Evolutionary conservation across 30 jellyfish, hydroid and myxozoan genomes (phyloP), one percentile per base, ranked within the genome.

Genomic region (Clytia hemisphaerica): DNA sequence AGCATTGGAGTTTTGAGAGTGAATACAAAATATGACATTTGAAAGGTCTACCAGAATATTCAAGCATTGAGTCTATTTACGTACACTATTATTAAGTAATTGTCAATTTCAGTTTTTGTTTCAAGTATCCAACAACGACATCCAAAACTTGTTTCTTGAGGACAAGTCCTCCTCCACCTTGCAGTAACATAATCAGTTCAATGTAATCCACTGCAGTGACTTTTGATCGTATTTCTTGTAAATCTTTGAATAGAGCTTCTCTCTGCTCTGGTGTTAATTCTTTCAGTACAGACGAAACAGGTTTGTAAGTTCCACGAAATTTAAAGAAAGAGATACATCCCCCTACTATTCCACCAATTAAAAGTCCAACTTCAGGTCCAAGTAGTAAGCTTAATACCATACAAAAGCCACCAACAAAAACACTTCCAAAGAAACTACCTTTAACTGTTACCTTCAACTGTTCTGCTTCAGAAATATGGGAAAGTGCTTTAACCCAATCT

Each of bases 391-490:
- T 69, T 14, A 10, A 69, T 44, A 49, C 10, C 57, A 69, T 15
- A n/a, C 48, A 75, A 22, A 69, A 5, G 29, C 46, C 22, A 9
- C 75, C 81, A 27, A 69, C 40, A 2, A 53, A 44, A 15, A 69
- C 10, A 45, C 77, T 45, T 2, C 81, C 81, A 50, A 1, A 69
- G 48, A 69, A 28, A 30, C 81, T 69, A 10, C 81, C 81, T 69
- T 45, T 44, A 6, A 69, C 50, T 44, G 81, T 69, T 35, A 50
- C 75, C 31, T 69, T 69, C 25, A 69, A 42, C 28, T 69, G 49
- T 25, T 69, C 81, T 35, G 72, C 81, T 45, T 69, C 81, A 27
- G 81, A 69, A n/a, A 69, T 28, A 69, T 69, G 81, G 2, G 54
- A n/a, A 18, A 69, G 40, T 44, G 76, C 81, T 6, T 50, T 33